Conservation (phyloP, 1,140 invertebrate genomes). For the Papilio polytes region DNA sequence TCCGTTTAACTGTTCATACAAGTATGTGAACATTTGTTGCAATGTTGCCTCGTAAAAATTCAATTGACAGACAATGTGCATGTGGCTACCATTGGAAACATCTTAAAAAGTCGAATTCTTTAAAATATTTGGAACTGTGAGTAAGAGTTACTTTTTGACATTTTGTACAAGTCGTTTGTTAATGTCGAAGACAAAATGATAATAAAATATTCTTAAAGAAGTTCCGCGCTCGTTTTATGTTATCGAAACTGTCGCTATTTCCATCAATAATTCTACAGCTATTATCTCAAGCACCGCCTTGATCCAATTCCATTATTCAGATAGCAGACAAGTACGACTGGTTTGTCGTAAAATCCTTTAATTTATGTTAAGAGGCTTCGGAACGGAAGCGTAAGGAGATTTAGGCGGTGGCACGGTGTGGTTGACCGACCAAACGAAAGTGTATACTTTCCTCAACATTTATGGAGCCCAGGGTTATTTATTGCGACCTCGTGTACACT, state of each 20-base stretch:
- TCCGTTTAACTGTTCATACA: background rate
- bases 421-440: slow-evolving; percentile 16
- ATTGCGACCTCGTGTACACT: background rate
- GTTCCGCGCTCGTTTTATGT: background rate
- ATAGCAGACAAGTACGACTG: background rate
- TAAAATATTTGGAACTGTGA: no score
- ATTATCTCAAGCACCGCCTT: background rate
- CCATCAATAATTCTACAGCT: background rate
- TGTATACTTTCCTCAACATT: background rate
- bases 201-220: background rate
- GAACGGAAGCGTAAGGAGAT: slow-evolving; percentile 23
- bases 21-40: background rate
- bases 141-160: no score
- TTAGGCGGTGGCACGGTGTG: slow-evolving; percentile 14
- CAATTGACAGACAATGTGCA: no score
- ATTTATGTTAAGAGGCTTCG: slow-evolving; percentile 27
- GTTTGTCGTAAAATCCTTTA: slow-evolving; percentile 20
- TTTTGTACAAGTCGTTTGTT: background rate
- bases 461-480: slow-evolving; percentile 21
- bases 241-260: background rate
- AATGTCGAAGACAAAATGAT: background rate
- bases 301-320: slow-evolving; percentile 4
- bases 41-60: no score
- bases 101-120: no score
- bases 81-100: no score